A percentile compares a stretch with the other conserved stretches of the same genome.
These are phyloP conservation scores for Erebia ligea DNA, from an alignment of 2,888 invertebrate genomes.

Conservation along the genomic window DNA sequence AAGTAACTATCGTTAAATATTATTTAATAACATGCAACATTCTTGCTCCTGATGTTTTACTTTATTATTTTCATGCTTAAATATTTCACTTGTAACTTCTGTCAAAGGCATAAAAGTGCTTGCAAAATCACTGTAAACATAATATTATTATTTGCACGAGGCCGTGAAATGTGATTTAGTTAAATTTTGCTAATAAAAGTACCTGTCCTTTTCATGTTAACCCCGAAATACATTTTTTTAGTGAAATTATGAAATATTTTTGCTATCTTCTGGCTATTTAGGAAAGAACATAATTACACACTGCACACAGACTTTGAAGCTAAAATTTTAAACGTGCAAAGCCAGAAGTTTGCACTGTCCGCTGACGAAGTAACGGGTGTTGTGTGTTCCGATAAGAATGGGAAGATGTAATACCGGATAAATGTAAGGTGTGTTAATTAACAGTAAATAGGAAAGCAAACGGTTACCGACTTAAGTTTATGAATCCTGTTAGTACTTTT, in stretches of 20 bases:
- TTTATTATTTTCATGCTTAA: neutral
- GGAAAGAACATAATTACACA: too few relatives aligned
- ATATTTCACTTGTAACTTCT: too few relatives aligned
- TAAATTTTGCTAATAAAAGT: too few relatives aligned
- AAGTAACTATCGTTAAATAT: neutral
- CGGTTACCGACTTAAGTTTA: conserved; percentile 49
- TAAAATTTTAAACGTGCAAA: neutral
- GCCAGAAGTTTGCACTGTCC: conserved; percentile 30
- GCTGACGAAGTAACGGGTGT: conserved; percentile 24
- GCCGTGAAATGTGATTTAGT: too few relatives aligned
- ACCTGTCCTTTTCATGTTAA: too few relatives aligned
- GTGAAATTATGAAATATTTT: too few relatives aligned
- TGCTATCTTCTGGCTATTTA: too few relatives aligned
- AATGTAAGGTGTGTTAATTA: conserved; percentile 59
- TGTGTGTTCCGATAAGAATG: conserved; percentile 56
- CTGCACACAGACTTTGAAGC: neutral
- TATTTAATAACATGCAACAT: neutral
- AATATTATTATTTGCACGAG: too few relatives aligned
- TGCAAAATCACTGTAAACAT: too few relatives aligned
- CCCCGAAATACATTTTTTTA: too few relatives aligned
- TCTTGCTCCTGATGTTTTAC: neutral
- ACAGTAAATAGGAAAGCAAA: conserved; percentile 61
- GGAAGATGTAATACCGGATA: conserved; percentile 59
- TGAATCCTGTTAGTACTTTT: conserved; percentile 45
- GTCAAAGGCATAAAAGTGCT: too few relatives aligned